These are phyloP conservation scores for Todus mexicanus DNA, from an alignment of 2,797 vertebrate genomes.

Conservation along the genomic window DNA sequence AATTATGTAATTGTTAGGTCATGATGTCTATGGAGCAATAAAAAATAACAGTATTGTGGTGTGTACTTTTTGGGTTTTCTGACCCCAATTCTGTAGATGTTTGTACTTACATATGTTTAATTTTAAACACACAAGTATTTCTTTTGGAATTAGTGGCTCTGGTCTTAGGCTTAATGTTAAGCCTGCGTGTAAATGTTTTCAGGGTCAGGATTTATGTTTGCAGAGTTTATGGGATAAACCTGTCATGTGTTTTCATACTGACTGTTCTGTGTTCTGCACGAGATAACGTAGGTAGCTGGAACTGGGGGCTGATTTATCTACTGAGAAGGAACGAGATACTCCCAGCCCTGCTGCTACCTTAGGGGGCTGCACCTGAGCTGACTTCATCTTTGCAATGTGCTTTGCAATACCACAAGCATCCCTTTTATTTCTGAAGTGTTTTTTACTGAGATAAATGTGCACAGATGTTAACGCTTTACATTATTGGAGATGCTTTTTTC, in stretches of 20 bases:
- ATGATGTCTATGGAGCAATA: not conserved
- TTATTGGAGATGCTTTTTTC: not conserved
- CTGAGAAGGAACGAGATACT: rapidly evolving
- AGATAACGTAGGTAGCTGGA: not conserved
- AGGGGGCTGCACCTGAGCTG: not conserved
- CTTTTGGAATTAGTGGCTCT: not conserved
- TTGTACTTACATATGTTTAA: not conserved
- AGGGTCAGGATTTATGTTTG: not conserved
- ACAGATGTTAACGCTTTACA: not conserved
- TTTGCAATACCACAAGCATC: not conserved
- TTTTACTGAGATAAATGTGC: not conserved
- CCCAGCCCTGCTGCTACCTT: not conserved
- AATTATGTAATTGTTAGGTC: not conserved
- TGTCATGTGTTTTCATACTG: not conserved
- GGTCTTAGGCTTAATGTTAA: conserved; percentile 17
- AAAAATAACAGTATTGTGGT: not conserved
- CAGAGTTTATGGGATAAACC: not conserved
- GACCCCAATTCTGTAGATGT: not conserved
- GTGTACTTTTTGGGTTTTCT: not conserved
- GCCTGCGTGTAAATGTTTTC: conserved; percentile 20
- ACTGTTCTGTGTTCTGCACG: not conserved
- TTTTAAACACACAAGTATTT: conserved; percentile 13
- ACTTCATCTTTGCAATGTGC: not conserved
- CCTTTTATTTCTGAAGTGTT: not conserved
- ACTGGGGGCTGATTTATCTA: not conserved